Evolutionary conservation across 2,113 vertebrate species (phyloP).

Genomic region (Paramisgurnus dabryanus): DNA sequence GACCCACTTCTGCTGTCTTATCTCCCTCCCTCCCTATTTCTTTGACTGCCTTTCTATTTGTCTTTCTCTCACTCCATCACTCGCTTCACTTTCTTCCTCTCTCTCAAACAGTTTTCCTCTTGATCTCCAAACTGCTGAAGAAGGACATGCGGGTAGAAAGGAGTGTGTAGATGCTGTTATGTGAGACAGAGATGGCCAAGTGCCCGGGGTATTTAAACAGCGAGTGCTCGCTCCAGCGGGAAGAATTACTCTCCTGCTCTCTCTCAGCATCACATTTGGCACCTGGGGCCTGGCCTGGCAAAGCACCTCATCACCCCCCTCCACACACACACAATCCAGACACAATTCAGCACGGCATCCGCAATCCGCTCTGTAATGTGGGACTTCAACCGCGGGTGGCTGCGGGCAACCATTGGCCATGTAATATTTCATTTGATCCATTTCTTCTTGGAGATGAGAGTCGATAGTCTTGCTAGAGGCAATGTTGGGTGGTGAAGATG

Average conservation of each 20-base stretch:
- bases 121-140: constrained; percentile 29
- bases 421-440: constrained; percentile 53
- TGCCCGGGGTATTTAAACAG: constrained; percentile 44
- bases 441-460: constrained; percentile 47
- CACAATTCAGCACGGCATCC: constrained; percentile 45
- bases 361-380: constrained; percentile 42
- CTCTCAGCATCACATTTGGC: constrained; percentile 37
- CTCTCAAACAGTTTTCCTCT: constrained; percentile 32
- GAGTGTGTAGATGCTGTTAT: constrained; percentile 50
- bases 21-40: constrained; percentile 27
- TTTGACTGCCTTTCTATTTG: constrained; percentile 33
- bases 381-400: constrained; percentile 43
- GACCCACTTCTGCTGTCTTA: constrained; percentile 58
- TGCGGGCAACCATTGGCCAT: constrained; percentile 41
- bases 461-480: constrained; percentile 53
- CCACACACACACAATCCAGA: constrained; percentile 48
- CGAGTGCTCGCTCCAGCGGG: constrained; percentile 44
- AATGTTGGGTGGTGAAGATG: constrained; percentile 47
- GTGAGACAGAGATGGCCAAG: constrained; percentile 46
- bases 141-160: constrained; percentile 44
- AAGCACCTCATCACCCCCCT: constrained; percentile 44
- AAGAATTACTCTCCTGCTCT: constrained; percentile 46
- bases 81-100: constrained; percentile 20
- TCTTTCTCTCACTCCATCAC: constrained; percentile 28
- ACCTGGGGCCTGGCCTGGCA: constrained; percentile 49